Evolutionary conservation across 1,140 invertebrate species (phyloP).

Genomic region (Teleopsis dalmanni): DNA sequence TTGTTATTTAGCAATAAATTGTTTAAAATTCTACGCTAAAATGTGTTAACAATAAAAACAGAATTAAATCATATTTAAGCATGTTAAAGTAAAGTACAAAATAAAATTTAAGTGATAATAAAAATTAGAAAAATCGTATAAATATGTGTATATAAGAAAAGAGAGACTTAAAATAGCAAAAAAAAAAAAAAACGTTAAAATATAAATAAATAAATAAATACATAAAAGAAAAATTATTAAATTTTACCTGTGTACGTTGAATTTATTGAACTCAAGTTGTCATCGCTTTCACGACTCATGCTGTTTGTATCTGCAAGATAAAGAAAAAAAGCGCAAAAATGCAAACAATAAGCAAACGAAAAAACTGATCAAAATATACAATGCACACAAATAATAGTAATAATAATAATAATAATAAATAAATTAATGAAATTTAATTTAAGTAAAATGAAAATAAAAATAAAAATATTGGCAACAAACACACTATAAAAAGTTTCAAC

Average conservation of each 20-base stretch:
- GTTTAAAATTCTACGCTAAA: too few species aligned
- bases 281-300: conserved; percentile 45
- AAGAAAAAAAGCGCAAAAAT: conserved; percentile 18
- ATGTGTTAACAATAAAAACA: too few species aligned
- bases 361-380: background rate
- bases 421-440: background rate
- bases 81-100: too few species aligned
- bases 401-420: background rate
- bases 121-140: too few species aligned
- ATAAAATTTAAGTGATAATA: too few species aligned
- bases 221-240: background rate
- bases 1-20: too few species aligned
- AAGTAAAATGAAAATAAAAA: background rate
- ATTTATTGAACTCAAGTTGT: conserved; percentile 43
- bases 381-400: conserved; percentile 5
- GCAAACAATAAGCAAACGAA: conserved; percentile 17
- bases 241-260: conserved; percentile 39
- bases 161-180: background rate
- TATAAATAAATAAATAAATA: conserved; percentile 9
- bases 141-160: background rate
- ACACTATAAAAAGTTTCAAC: background rate
- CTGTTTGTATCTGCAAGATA: conserved; percentile 39
- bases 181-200: background rate
- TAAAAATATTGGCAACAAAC: background rate
- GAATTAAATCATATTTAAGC: too few species aligned